These are phyloP conservation scores for Serranus cabrilla DNA, from an alignment of 2,797 vertebrate genomes.

Conservation along the genomic window DNA sequence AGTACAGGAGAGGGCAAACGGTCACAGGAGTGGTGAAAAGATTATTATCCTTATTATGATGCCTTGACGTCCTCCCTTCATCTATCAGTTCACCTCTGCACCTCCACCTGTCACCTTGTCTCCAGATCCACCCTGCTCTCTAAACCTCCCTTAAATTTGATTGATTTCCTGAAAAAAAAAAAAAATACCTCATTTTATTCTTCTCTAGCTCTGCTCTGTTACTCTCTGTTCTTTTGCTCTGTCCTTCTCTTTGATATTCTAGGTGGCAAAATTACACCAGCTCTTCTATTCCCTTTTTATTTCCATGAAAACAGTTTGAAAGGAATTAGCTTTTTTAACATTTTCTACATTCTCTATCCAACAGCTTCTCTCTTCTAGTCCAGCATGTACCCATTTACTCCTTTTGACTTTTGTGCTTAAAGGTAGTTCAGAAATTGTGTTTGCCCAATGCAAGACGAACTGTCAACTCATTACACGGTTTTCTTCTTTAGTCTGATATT, in stretches of 20 bases:
- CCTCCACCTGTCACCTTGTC: constrained; percentile 57
- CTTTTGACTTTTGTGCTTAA: constrained; percentile 9
- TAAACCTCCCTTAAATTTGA: constrained; percentile 52
- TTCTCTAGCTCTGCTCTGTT: constrained; percentile 12
- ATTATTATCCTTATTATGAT: constrained; percentile 77
- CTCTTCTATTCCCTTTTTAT: neutral
- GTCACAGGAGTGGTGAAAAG: constrained; percentile 71
- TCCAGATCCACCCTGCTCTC: constrained; percentile 48
- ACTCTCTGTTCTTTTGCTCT: constrained; percentile 29
- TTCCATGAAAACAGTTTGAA: neutral
- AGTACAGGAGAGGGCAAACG: constrained; percentile 74
- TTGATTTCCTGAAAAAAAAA: constrained; percentile 59
- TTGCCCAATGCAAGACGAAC: too few species aligned
- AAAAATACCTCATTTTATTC: constrained; percentile 61
- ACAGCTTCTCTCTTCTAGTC: constrained; percentile 18
- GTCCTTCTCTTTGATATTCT: constrained; percentile 28
- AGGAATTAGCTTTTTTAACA: neutral
- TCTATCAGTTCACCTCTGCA: constrained; percentile 66
- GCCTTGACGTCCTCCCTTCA: constrained; percentile 51
- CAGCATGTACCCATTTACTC: neutral
- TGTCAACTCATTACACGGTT: too few species aligned
- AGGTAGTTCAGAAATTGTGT: neutral
- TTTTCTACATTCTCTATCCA: neutral
- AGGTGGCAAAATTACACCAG: constrained; percentile 11
- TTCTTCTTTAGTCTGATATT: too few species aligned